phyloP scores from a whole-genome alignment of 2,888 invertebrate species.

The Willowsia nigromaculata region DNA sequence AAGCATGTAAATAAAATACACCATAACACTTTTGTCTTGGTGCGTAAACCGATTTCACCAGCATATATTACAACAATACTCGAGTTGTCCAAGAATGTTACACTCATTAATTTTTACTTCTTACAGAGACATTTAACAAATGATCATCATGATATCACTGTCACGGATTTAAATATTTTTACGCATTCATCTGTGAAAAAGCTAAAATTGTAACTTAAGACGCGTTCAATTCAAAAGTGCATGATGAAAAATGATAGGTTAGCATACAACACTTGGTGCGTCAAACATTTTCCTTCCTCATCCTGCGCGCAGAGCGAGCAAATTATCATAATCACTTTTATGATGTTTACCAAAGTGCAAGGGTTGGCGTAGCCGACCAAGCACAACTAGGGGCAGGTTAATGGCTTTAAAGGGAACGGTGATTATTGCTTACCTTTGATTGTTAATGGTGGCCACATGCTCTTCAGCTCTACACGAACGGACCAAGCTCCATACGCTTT shows the following conservation, averaged over 20 bases:
- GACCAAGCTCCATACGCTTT: neutral
- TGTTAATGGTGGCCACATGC: constrained; percentile 60
- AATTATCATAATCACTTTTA: constrained; percentile 63
- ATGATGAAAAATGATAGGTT: constrained; percentile 52
- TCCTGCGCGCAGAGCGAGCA: constrained; percentile 17
- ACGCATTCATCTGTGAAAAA: constrained; percentile 18
- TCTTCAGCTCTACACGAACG: constrained; percentile 2
- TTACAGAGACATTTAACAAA: constrained; percentile 49
- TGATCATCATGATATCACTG: constrained; percentile 39
- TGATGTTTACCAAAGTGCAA: constrained; percentile 48
- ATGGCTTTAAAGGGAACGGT: constrained; percentile 43
- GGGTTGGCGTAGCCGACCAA: constrained; percentile 39
- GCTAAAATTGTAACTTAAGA: neutral
- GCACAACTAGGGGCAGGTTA: constrained; percentile 50
- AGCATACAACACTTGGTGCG: neutral
- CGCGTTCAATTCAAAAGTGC: neutral
- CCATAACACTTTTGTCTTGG: constrained; percentile 11
- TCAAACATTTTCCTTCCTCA: neutral
- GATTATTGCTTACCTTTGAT: constrained; percentile 53
- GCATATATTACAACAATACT: neutral
- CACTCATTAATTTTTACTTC: constrained; percentile 26
- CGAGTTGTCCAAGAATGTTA: neutral
- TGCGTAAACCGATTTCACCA: neutral
- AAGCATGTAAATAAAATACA: constrained; percentile 15
- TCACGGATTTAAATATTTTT: constrained; percentile 47